Evolutionary conservation across 2,113 vertebrate genomes (phyloP).

Genomic region (Rhinoptilus africanus): DNA sequence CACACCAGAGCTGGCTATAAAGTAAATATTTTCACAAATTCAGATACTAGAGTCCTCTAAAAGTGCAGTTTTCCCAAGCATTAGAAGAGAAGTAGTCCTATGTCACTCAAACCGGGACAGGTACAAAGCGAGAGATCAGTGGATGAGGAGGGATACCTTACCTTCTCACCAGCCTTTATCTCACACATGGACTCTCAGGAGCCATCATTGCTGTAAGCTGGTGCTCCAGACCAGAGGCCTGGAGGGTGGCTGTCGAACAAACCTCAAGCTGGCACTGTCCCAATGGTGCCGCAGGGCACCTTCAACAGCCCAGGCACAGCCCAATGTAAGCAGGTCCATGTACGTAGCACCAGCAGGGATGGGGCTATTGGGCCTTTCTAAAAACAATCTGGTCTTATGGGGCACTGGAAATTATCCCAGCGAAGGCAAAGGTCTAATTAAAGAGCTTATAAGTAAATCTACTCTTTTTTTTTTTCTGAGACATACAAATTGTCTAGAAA

Average conservation of each 20-base stretch:
- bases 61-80: not conserved
- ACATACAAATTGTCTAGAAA: not conserved
- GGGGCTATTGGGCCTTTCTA: not conserved
- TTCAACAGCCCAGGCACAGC: not conserved
- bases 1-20: not conserved
- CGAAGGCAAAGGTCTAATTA: not conserved
- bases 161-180: not conserved
- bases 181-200: not conserved
- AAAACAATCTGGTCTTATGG: not conserved
- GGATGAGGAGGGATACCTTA: not conserved
- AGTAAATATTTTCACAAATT: not conserved
- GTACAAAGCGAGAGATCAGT: not conserved
- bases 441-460: not conserved
- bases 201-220: not conserved
- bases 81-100: not conserved
- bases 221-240: not conserved
- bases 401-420: not conserved
- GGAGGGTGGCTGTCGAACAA: fast-evolving
- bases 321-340: not conserved
- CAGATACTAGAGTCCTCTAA: not conserved
- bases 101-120: not conserved
- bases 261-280: fast-evolving
- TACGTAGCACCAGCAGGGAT: not conserved
- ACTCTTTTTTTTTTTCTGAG: not conserved
- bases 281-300: not conserved